Evolutionary conservation across 2,797 vertebrate genomes (phyloP).

Genomic region (Cryptoblepharus egeriae): DNA sequence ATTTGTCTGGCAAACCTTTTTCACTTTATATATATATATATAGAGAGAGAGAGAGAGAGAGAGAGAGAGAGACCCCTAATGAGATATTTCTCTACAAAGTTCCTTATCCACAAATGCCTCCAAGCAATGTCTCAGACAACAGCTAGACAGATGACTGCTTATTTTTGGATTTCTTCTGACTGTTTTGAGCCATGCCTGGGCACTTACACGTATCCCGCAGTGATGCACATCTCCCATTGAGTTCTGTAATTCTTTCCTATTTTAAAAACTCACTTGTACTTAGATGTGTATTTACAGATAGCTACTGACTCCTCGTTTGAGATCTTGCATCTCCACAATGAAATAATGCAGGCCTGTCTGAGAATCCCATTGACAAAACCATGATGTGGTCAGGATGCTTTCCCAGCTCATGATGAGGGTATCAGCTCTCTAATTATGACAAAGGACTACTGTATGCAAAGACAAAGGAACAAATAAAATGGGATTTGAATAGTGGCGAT

Average conservation of each 20-base stretch:
- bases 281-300: neutral
- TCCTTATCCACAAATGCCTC: conserved; percentile 49
- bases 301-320: neutral
- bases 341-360: neutral
- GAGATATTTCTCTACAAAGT: conserved; percentile 31
- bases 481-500: neutral
- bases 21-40: neutral
- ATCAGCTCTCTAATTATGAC: neutral
- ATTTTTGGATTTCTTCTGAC: conserved; percentile 3
- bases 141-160: conserved; percentile 29
- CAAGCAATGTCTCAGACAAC: conserved; percentile 40
- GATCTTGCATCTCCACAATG: neutral
- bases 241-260: neutral
- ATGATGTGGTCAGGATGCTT: neutral
- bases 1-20: conserved; percentile 39
- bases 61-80: conserved; percentile 29
- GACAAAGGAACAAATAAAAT: neutral
- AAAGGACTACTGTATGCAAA: neutral
- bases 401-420: neutral
- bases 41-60: too few relatives aligned
- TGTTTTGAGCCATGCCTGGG: conserved; percentile 15
- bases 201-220: neutral
- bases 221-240: conserved; percentile 10
- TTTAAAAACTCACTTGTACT: neutral
- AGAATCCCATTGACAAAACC: conserved; percentile 1